Conservation (phyloP, 2,797 vertebrate species). For the Ciconia nigra region DNA sequence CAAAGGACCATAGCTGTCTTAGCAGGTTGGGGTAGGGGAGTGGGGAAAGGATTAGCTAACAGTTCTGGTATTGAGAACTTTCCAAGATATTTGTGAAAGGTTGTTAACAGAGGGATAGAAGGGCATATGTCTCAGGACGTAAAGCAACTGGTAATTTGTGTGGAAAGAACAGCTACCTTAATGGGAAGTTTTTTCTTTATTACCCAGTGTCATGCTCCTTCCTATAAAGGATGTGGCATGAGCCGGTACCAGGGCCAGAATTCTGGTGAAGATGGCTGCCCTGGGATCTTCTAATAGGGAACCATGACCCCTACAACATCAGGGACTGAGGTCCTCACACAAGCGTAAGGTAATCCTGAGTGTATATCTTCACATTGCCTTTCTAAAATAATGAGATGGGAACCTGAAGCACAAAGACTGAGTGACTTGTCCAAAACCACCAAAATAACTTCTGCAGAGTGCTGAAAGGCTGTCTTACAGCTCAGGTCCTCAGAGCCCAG, state of each 20-base stretch:
- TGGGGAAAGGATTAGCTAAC: neutral
- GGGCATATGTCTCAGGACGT: neutral
- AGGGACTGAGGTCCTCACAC: neutral
- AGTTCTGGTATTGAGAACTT: neutral
- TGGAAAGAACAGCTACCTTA: neutral
- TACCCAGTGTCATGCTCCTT: neutral
- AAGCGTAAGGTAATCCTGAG: neutral
- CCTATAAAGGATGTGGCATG: neutral
- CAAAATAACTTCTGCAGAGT: neutral
- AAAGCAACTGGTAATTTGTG: neutral
- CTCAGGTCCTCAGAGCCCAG: neutral
- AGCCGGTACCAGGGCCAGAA: neutral
- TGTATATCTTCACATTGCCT: neutral
- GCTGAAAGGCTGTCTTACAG: neutral
- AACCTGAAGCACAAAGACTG: neutral
- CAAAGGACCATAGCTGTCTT: neutral
- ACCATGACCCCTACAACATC: neutral
- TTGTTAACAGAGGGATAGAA: neutral
- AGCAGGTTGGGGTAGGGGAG: fast-evolving
- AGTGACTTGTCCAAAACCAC: neutral
- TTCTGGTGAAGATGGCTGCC: neutral
- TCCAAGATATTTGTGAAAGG: neutral
- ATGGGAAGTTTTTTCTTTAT: neutral
- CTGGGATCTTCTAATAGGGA: neutral
- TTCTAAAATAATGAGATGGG: neutral